These are phyloP conservation scores for Pantherophis guttatus DNA, from an alignment of 2,113 vertebrate species.

Conservation along the genomic window DNA sequence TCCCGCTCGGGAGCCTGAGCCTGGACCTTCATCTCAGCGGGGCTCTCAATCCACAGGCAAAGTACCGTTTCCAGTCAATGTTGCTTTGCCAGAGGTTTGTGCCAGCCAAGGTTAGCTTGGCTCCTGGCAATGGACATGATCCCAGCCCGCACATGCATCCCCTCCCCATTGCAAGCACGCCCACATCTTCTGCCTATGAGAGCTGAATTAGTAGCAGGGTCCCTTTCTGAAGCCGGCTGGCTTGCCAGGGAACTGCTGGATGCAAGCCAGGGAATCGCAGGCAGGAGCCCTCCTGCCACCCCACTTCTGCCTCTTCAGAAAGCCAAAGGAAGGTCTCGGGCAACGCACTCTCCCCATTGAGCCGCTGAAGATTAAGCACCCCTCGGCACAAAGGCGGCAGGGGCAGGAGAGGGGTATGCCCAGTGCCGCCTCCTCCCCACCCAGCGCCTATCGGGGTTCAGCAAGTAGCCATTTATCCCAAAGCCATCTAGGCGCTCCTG, in stretches of 20 bases:
- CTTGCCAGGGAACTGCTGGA: constrained; percentile 21
- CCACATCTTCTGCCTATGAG: neutral
- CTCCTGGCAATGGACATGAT: neutral
- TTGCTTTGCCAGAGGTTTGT: neutral
- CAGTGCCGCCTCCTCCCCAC: neutral
- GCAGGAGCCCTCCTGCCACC: neutral
- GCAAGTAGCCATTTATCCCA: neutral
- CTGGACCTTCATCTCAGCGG: neutral
- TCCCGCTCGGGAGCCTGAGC: neutral
- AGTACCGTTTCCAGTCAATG: neutral
- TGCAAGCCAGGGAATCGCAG: neutral
- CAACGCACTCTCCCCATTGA: neutral
- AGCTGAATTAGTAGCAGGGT: neutral
- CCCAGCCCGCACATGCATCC: neutral
- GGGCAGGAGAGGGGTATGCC: neutral
- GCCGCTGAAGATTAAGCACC: neutral
- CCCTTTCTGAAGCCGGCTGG: neutral
- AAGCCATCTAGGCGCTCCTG: neutral
- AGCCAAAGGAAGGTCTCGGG: neutral
- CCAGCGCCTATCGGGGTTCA: neutral
- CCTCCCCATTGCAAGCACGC: neutral
- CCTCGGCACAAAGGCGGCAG: neutral
- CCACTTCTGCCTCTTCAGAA: neutral
- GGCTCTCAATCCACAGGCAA: neutral
- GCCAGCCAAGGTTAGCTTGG: neutral